phyloP scores from a whole-genome alignment of 2,888 invertebrate genomes.

The Hipparchia sbordonii region DNA sequence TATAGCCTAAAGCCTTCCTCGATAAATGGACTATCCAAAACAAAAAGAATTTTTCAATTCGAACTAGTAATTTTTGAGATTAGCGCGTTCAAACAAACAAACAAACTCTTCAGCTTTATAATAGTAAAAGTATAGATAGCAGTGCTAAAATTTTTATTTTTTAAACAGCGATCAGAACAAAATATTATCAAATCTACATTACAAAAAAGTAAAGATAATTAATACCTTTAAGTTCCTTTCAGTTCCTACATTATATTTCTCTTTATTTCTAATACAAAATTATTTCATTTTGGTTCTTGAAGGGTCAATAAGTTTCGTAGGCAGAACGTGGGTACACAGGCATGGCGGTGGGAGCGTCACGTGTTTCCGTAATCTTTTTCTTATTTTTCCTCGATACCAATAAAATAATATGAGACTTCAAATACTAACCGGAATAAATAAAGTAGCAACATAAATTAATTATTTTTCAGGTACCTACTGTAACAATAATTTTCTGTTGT shows the following conservation, averaged over 20 bases:
- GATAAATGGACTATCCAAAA: too few species aligned
- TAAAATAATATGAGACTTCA: neutral
- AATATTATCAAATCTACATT: too few species aligned
- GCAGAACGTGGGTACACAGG: neutral
- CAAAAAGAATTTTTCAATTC: too few species aligned
- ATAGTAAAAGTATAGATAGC: neutral
- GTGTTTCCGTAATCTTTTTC: neutral
- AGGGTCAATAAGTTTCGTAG: slow-evolving; percentile 1
- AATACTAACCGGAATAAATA: neutral
- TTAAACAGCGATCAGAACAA: too few species aligned
- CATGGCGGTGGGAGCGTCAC: neutral
- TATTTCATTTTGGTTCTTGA: neutral
- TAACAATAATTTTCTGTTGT: too few species aligned
- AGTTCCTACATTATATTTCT: neutral
- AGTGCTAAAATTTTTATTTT: too few species aligned
- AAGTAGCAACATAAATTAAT: neutral
- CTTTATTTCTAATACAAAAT: neutral
- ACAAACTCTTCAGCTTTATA: neutral
- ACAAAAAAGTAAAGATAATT: neutral
- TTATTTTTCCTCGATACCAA: neutral
- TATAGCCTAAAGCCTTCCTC: too few species aligned
- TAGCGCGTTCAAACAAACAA: too few species aligned
- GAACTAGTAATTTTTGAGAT: too few species aligned
- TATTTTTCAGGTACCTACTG: too few species aligned
- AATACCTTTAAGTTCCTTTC: neutral